phyloP scores from a whole-genome alignment of 2,113 vertebrate genomes.

The Pelobates fuscus region DNA sequence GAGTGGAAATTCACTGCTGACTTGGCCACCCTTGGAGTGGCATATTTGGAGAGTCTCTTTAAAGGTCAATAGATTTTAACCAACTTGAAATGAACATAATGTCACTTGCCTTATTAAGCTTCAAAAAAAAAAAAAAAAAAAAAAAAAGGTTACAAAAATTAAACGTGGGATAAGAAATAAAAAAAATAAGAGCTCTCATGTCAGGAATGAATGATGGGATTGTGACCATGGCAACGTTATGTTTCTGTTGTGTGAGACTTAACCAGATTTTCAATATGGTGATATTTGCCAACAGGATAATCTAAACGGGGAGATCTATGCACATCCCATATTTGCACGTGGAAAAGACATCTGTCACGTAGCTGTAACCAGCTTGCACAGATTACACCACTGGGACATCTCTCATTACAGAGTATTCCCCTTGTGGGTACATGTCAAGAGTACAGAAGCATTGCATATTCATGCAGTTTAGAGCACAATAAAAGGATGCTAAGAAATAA shows the following conservation, averaged over 20 bases:
- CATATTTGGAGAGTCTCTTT: slow-evolving; percentile 36
- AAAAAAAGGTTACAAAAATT: slow-evolving; percentile 29
- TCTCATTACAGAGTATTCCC: slow-evolving; percentile 58
- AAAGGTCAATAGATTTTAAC: slow-evolving; percentile 39
- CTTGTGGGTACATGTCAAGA: slow-evolving; percentile 55
- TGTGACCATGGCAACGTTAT: slow-evolving; percentile 62
- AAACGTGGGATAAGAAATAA: slow-evolving; percentile 29
- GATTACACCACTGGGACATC: slow-evolving; percentile 58
- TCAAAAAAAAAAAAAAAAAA: slow-evolving; percentile 36
- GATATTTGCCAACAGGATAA: slow-evolving; percentile 72
- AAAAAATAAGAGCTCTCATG: slow-evolving; percentile 26
- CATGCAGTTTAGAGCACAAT: slow-evolving; percentile 40
- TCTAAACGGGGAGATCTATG: slow-evolving; percentile 55
- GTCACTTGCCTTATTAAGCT: slow-evolving; percentile 45
- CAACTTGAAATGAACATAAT: slow-evolving; percentile 45
- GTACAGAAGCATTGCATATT: slow-evolving; percentile 52
- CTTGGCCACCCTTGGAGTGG: slow-evolving; percentile 41
- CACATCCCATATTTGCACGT: slow-evolving; percentile 58
- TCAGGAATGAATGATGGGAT: slow-evolving; percentile 36
- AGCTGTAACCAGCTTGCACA: slow-evolving; percentile 54
- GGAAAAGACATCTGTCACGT: slow-evolving; percentile 64
- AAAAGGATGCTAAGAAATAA: slow-evolving; percentile 44
- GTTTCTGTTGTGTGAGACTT: slow-evolving; percentile 43
- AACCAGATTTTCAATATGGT: slow-evolving; percentile 65
- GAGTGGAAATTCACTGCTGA: slow-evolving; percentile 47